Evolutionary conservation across 2,113 vertebrate species (phyloP), one percentile per base, ranked within the genome.

Genomic region (Petaurus breviceps): DNA sequence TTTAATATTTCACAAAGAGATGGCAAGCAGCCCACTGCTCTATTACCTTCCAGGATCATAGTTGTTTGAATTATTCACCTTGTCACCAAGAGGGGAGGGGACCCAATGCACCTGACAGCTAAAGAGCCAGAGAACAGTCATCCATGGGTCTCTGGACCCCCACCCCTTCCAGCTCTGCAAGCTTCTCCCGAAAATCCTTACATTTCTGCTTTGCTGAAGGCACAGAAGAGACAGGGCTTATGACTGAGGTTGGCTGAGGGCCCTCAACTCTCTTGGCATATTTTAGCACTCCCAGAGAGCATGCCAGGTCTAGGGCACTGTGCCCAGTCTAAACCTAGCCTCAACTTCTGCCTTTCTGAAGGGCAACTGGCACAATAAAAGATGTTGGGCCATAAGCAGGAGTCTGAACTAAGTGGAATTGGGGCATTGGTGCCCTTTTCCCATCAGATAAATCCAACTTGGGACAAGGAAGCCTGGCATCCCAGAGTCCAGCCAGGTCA

Each of bases 1-100:
- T 94, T 99, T 97, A 99, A 99, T 99, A 99, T 99, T 99, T 99
- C 93, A 99, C 98, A 98, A 98, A 98, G 98, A 98, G 98, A 98
- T 97, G 97, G 97, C 98, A 99, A 98, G 97, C 96, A 94, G 98
- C 98, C 98, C 98, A 97, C 96, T 3, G 49, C 97, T 98, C 98
- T 98, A 96, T 98, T 98, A 99, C 98, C 98, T 93, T 98, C 98
- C 98, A 28, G 98, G 99, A 98, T 97, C 0, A 0, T 84, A 14
- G 97, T 37, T 12, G 92, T 96, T 98, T 99, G 97, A 99, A 99
- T 99, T 98, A 99, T 99, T 99, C 98, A 99, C 97, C 94, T 90
- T 0, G 93, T 97, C 84, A 96, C 99, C 98, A 98, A 98, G 95
- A 96, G 92, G 84, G 1, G 53, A 93, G 14, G 68, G 96, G 92